These are phyloP conservation scores for Xyrauchen texanus DNA, from an alignment of 2,113 vertebrate species.

Conservation along the genomic window DNA sequence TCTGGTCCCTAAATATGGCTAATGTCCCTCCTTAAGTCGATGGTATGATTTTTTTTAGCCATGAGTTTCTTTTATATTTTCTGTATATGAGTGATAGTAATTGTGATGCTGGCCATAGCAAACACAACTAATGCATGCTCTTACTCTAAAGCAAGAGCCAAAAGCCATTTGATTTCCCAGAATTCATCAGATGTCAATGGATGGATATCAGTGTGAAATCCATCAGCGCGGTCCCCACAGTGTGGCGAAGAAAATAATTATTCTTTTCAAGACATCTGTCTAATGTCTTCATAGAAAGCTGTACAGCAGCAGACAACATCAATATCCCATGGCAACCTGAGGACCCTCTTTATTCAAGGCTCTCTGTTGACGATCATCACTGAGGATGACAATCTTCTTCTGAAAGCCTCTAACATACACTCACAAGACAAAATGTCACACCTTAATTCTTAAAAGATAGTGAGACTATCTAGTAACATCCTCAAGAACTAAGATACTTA, in stretches of 20 bases:
- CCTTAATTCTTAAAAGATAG: conserved; percentile 21
- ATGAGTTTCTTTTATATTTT: too few relatives aligned
- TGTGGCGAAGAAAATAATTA: conserved; percentile 24
- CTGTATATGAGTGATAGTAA: background rate
- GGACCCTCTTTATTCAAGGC: conserved; percentile 53
- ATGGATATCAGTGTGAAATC: conserved; percentile 40
- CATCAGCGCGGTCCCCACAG: conserved; percentile 26
- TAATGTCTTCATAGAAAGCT: conserved; percentile 52
- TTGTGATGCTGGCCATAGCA: background rate
- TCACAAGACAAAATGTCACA: conserved; percentile 39
- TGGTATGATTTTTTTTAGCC: too few relatives aligned
- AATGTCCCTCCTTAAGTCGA: too few relatives aligned
- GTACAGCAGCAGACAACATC: conserved; percentile 48
- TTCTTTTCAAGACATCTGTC: conserved; percentile 53
- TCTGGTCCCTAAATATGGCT: too few relatives aligned
- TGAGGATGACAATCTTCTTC: conserved; percentile 34
- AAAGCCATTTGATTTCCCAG: background rate
- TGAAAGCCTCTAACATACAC: conserved; percentile 38
- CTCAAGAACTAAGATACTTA: conserved; percentile 24
- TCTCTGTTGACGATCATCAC: conserved; percentile 32
- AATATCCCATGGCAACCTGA: conserved; percentile 60
- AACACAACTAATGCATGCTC: background rate
- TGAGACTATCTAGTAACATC: conserved; percentile 31
- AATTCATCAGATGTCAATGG: conserved; percentile 21
- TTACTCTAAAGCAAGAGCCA: too few relatives aligned